Base-by-base conservation (phyloP, 1,140 invertebrate species). In the Spodoptera frugiperda region DNA sequence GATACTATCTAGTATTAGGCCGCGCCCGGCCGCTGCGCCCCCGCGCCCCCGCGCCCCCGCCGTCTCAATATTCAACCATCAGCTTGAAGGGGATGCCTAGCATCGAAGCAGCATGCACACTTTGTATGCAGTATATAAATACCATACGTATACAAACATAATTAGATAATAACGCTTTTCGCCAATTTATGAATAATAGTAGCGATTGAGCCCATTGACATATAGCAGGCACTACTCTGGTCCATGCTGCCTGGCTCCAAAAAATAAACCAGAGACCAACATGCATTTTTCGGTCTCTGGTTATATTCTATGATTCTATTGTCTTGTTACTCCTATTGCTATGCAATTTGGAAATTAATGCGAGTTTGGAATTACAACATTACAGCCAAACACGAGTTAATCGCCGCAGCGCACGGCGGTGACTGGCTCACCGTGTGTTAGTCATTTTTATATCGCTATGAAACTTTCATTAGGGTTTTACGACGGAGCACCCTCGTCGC, bases 381-480 rank as follows among this genome's bases (percentile, higher is more conserved):
- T 39, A 39, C 33, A 39, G 33, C 1, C 25, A 25, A 25, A 4
- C 5, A 25, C 0, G 25, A 44, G 59, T 17, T 63, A 63, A 44
- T 63, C 33, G 33, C 59, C 17, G 12, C 57, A 39, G 6, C 30
- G 19, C 12, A 55, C 53, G 6, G 21, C 21, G 14, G 33, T 55
- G 11, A 15, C 15, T 14, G 25, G 15, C 3, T 59, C 55, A 3
- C 39, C 39, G 19, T 48, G 61, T 61, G 61, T 49, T 55, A 53
- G 44, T 59, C 44, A 59, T 73, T 73, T 73, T 73, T 73, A 73
- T 73, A 57, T 17, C 12, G 55, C 71, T 61, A 74, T 78, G 61
- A 73, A 78, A 73, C 59, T 73, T 78, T 73, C 39, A 78, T 78
- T 78, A 73, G 59, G 39, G 51, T 78, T 78, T 78, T 68, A 78